Evolutionary conservation across 2,888 invertebrate genomes (phyloP), one percentile per base, ranked within the genome.

Genomic region (Micropterix aruncella): DNA sequence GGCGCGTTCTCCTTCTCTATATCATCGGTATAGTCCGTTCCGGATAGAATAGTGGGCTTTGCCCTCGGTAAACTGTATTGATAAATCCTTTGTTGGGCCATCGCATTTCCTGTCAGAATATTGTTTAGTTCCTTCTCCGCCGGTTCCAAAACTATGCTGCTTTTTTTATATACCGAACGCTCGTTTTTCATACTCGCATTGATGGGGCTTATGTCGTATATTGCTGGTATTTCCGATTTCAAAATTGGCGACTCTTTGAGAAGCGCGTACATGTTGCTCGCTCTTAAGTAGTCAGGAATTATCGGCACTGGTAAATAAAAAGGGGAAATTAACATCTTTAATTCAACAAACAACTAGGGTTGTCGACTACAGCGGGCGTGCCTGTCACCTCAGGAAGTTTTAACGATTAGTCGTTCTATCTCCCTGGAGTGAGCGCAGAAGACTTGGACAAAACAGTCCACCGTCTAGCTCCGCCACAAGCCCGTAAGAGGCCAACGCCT

Each of bases 241-340:
- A 61, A 60, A 27, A 57, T 58, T 46, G 53, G 50, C 18, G 54
- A 52, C 46, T 51, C 47, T 40, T 51, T 51, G 19, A 58, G 56
- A 18, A 59, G 56, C 52, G 73, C 66, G 48, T 70, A 27, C 27
- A 27, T 27, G 27, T 27, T 27, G 12, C 27, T 70, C 44, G 68
- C 72, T 54, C 79, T 78, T 49, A 86, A 69, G 59, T 78, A 83
- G 60, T 85, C 83, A 9, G 86, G 86, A 52, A 87, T 77, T 52
- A 88, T 86, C 37, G 88, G 87, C 50, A 88, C 88, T 87, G 62
- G 46, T 68, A 68, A 49, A 43, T 37, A n/a, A n/a, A n/a, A n/a
- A n/a, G n/a, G n/a, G n/a, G n/a, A n/a, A n/a, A n/a, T n/a, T n/a
- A n/a, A n/a, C n/a, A n/a, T n/a, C n/a, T n/a, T n/a, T n/a, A n/a